Evolutionary conservation across 2,113 vertebrate species (phyloP).

Genomic region (Geococcyx californianus): DNA sequence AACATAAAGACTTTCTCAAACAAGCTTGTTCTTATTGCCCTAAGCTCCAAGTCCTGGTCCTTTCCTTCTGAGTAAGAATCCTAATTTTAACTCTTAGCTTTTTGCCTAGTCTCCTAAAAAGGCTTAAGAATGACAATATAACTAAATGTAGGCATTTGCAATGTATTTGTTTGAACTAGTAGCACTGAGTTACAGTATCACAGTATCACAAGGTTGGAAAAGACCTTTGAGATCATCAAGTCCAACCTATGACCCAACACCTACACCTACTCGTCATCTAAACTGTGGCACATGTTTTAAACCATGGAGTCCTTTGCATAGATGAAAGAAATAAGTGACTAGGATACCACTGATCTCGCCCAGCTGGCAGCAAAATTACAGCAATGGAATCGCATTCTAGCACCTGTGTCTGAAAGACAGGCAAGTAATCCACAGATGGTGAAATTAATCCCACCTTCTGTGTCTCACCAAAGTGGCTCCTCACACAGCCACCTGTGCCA

Average conservation of each 20-base stretch:
- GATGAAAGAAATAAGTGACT: background rate
- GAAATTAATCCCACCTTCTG: background rate
- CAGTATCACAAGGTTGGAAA: too few species aligned
- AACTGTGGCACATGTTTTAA: too few species aligned
- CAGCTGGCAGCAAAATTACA: background rate
- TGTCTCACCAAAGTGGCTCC: background rate
- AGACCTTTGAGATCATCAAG: too few species aligned
- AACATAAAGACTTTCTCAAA: background rate
- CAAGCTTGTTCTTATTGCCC: background rate
- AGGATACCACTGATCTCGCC: background rate
- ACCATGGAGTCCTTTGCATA: accelerated
- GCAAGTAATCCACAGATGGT: too few species aligned
- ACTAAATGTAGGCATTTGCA: background rate
- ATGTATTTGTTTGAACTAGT: background rate
- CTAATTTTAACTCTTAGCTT: background rate
- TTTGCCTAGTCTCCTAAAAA: background rate
- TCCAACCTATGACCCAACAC: too few species aligned
- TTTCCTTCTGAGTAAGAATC: background rate
- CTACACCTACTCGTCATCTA: too few species aligned
- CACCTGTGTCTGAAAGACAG: background rate
- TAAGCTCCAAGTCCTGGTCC: background rate
- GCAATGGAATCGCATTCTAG: background rate
- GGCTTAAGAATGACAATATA: background rate
- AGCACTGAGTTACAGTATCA: background rate
- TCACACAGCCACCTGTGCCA: background rate